Evolutionary conservation across 2,797 vertebrate genomes (phyloP), one percentile per base, ranked within the genome.

Genomic region (Diglossa cyanea): DNA sequence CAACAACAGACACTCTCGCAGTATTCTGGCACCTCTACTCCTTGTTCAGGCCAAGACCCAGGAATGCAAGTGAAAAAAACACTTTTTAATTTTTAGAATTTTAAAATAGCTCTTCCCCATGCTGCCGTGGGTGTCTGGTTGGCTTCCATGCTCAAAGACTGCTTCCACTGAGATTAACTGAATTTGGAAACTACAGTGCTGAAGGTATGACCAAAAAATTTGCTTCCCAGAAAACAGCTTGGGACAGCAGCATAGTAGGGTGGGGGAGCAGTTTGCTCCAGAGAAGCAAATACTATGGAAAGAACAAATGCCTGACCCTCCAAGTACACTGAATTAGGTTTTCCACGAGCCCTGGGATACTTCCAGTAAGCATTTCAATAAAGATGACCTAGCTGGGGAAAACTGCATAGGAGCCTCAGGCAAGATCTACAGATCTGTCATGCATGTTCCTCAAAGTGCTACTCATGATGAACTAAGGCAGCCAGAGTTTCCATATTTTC

Each of bases 1-100:
- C 95, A 95, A 88, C 95, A 95, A 91, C 97, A 97, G 97, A 96
- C 92, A 11, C 81, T 95, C 95, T 95, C 83, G 51, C 83, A 79
- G 95, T 85, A 96, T 94, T 96, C 40, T 97, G 97, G 97, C 95
- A 94, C 86, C 74, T 86, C 76, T 31, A 5, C 55, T 88, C 76
- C 93, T 93, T 15, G 31, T 48, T 75, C 90, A 95, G 92, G 94
- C 95, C 96, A 97, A 97, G 90, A 79, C 93, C 81, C 88, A 94
- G 90, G 92, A 96, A 96, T 85, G 88, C 74, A 71, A 95, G 83
- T 63, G 53, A 94, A 96, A 95, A 96, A 96, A 91, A 6, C 53
- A 86, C 65, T 78, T 89, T 57, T 92, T 81, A 95, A 93, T 94
- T 94, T 96, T 91, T 67, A 92, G 82, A 88, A 94, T 94, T 96